These are phyloP conservation scores for Drosophila orena DNA, from an alignment of 1,140 invertebrate genomes.

Conservation along the genomic window DNA sequence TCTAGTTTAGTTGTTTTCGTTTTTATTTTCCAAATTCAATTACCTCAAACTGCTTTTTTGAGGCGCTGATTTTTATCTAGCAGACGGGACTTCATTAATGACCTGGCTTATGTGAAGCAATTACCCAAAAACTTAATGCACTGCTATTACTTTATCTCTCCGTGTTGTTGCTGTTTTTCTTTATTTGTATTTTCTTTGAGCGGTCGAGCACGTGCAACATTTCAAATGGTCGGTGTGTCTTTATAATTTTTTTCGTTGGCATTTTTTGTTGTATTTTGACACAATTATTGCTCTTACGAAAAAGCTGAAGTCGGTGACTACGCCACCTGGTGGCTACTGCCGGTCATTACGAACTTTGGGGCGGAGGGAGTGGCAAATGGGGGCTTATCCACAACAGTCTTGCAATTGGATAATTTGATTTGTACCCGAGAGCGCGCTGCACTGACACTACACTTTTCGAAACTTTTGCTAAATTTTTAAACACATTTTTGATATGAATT, in stretches of 20 bases:
- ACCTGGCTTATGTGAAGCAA: slow-evolving; percentile 49
- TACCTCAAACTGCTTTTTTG: slow-evolving; percentile 16
- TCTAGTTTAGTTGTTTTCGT: slow-evolving; percentile 1
- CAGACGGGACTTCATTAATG: slow-evolving; percentile 20
- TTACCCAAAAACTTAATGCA: slow-evolving; percentile 52
- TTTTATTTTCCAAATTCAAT: slow-evolving; percentile 31
- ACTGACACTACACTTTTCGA: slow-evolving; percentile 12
- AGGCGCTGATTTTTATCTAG: slow-evolving; percentile 25
- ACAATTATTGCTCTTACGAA: slow-evolving; percentile 56
- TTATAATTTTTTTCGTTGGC: slow-evolving; percentile 27
- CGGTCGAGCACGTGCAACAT: slow-evolving; percentile 66
- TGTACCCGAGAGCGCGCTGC: slow-evolving; percentile 3
- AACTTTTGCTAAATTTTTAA: background rate
- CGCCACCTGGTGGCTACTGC: slow-evolving; percentile 43
- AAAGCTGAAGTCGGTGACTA: slow-evolving; percentile 9
- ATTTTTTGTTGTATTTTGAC: slow-evolving; percentile 45
- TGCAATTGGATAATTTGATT: slow-evolving; percentile 65
- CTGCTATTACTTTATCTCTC: slow-evolving; percentile 58
- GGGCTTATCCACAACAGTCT: slow-evolving; percentile 9
- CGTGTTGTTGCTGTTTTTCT: slow-evolving; percentile 13
- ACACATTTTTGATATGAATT: background rate
- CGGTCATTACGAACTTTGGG: slow-evolving; percentile 48
- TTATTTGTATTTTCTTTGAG: slow-evolving; percentile 23
- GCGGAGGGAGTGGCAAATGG: background rate
- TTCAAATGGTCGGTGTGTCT: slow-evolving; percentile 56